These are phyloP conservation scores for Forbesichthys agassizii DNA, from an alignment of 2,113 vertebrate genomes.

Conservation along the genomic window DNA sequence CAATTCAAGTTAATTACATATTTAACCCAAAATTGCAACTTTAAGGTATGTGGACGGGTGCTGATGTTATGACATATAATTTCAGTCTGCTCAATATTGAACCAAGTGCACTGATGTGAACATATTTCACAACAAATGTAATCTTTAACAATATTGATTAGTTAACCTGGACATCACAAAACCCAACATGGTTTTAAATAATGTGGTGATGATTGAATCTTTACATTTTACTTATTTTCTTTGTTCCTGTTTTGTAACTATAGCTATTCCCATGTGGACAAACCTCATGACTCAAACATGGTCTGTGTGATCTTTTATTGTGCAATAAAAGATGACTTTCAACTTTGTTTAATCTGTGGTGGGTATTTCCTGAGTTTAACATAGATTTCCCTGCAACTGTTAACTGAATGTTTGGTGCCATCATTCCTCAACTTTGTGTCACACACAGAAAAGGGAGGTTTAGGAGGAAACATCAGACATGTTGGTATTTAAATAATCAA, in stretches of 20 bases:
- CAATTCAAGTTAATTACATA: too few species aligned
- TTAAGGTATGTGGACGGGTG: slow-evolving; percentile 12
- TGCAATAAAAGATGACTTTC: slow-evolving; percentile 82
- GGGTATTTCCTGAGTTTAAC: background rate
- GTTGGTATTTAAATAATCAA: too few species aligned
- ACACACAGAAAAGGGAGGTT: background rate
- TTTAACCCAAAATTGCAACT: background rate
- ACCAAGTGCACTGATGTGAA: slow-evolving; percentile 48
- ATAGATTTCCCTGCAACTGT: background rate
- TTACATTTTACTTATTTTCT: slow-evolving; percentile 28
- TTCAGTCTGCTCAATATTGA: slow-evolving; percentile 26
- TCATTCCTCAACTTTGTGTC: background rate
- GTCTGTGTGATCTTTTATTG: slow-evolving; percentile 79
- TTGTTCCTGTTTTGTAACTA: slow-evolving; percentile 57
- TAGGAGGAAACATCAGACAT: too few species aligned
- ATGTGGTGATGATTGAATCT: slow-evolving; percentile 47
- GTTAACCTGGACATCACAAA: slow-evolving; percentile 29
- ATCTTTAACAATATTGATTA: slow-evolving; percentile 1
- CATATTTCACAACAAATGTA: slow-evolving; percentile 28
- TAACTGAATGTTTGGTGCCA: too few species aligned
- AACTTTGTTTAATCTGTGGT: slow-evolving; percentile 50
- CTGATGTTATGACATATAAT: slow-evolving; percentile 31
- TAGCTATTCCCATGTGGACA: slow-evolving; percentile 75
- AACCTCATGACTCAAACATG: slow-evolving; percentile 74
- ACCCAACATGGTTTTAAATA: slow-evolving; percentile 21